These are phyloP conservation scores for Labroides dimidiatus DNA, from an alignment of 2,797 vertebrate species.

Conservation along the genomic window DNA sequence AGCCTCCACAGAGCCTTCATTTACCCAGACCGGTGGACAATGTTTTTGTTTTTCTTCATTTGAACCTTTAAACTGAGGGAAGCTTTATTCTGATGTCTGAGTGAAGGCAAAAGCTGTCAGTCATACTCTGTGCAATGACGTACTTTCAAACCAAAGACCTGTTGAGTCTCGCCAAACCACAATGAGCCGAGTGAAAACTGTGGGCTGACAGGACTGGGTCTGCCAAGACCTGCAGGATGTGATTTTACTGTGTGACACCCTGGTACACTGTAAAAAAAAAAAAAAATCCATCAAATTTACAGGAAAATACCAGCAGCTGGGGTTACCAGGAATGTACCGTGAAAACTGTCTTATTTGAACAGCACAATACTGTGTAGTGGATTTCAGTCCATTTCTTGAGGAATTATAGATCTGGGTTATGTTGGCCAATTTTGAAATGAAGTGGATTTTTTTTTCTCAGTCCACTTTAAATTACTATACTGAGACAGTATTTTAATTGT, in stretches of 20 bases:
- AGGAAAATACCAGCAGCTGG: too few relatives aligned
- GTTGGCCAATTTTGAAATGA: too few relatives aligned
- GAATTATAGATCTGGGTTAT: too few relatives aligned
- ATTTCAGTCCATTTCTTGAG: too few relatives aligned
- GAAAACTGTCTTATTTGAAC: too few relatives aligned
- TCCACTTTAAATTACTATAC: too few relatives aligned
- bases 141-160: constrained; percentile 25
- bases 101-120: constrained; percentile 22
- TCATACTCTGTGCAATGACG: constrained; percentile 27
- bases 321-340: too few relatives aligned
- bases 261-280: too few relatives aligned
- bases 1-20: neutral
- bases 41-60: neutral
- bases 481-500: too few relatives aligned
- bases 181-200: constrained; percentile 42
- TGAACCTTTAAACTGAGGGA: neutral
- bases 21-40: neutral
- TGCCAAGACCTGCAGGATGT: constrained; percentile 26
- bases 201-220: constrained; percentile 3
- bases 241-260: constrained; percentile 31
- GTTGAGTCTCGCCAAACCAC: constrained; percentile 51
- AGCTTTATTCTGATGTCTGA: constrained; percentile 21
- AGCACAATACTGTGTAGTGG: too few relatives aligned
- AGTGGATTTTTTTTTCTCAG: too few relatives aligned
- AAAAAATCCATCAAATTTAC: too few relatives aligned